These are phyloP conservation scores for Chymomyza procnemis DNA, from an alignment of 2,888 invertebrate species.

Conservation along the genomic window DNA sequence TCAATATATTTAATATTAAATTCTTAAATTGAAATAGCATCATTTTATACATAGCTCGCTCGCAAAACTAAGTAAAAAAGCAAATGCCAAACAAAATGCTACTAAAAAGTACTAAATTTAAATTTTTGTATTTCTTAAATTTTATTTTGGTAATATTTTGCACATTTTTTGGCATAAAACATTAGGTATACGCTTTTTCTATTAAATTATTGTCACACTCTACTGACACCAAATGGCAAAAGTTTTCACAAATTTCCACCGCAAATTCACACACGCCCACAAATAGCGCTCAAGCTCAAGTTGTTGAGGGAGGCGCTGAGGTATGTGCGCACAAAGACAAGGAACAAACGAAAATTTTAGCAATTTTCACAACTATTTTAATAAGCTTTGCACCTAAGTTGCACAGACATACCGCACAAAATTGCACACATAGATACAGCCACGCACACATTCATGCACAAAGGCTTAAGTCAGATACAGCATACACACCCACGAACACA, in stretches of 20 bases:
- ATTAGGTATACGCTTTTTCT: not conserved
- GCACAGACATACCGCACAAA: not conserved
- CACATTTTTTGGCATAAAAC: not conserved
- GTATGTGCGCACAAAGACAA: not conserved
- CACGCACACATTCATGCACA: not conserved
- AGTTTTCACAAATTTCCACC: not conserved
- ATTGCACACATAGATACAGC: not conserved
- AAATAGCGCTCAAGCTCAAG: not conserved
- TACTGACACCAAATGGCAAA: not conserved
- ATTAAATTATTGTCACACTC: not conserved
- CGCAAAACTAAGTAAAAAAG: no score
- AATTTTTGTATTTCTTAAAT: not conserved
- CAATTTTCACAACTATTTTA: conserved; percentile 4
- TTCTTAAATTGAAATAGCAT: no score
- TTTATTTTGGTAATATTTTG: not conserved
- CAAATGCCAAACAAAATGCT: no score
- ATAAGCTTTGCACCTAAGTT: conserved; percentile 3
- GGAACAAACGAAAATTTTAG: not conserved
- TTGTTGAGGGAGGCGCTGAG: not conserved
- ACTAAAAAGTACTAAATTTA: no score
- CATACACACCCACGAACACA: not conserved
- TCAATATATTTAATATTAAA: no score
- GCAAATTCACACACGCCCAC: not conserved
- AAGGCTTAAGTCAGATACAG: not conserved
- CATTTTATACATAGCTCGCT: no score